Conservation (phyloP, 2,888 invertebrate genomes). For the Tenthredo scrophulariae region DNA sequence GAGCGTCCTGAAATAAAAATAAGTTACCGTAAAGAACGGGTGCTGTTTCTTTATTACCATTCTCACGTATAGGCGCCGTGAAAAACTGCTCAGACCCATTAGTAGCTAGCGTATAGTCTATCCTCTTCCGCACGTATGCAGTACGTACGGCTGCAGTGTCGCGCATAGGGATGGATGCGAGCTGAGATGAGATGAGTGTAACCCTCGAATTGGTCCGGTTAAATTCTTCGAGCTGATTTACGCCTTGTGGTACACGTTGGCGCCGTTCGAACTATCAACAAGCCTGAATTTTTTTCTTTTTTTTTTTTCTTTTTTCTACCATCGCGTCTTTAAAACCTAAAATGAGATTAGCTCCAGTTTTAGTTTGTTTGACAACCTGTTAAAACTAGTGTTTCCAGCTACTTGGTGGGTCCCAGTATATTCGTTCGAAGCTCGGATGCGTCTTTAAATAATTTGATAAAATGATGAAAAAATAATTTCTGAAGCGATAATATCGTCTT, state of each 20-base stretch:
- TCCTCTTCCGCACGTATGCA: background rate
- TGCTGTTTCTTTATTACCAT: background rate
- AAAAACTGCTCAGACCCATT: background rate
- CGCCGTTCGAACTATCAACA: slow-evolving; percentile 51
- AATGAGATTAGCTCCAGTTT: background rate
- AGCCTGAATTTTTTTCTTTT: background rate
- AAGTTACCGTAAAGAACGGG: background rate
- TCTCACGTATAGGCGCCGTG: background rate
- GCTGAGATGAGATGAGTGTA: background rate
- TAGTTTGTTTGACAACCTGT: slow-evolving; percentile 52
- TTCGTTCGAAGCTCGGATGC: too few relatives aligned
- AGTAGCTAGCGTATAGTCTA: slow-evolving; percentile 16
- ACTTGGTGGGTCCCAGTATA: slow-evolving; percentile 33
- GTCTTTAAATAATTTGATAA: too few relatives aligned
- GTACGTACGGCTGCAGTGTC: background rate
- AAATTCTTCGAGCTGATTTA: slow-evolving; percentile 30
- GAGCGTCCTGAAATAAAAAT: background rate
- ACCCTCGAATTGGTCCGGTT: background rate
- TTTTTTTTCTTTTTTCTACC: background rate
- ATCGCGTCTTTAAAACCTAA: background rate
- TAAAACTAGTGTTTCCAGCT: slow-evolving; percentile 20
- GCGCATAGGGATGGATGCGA: background rate
- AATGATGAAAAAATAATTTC: too few relatives aligned
- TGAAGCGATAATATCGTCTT: too few relatives aligned
- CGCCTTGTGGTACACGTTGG: slow-evolving; percentile 26